Evolutionary conservation across 2,797 vertebrate genomes (phyloP).

Genomic region (Coilia nasus): DNA sequence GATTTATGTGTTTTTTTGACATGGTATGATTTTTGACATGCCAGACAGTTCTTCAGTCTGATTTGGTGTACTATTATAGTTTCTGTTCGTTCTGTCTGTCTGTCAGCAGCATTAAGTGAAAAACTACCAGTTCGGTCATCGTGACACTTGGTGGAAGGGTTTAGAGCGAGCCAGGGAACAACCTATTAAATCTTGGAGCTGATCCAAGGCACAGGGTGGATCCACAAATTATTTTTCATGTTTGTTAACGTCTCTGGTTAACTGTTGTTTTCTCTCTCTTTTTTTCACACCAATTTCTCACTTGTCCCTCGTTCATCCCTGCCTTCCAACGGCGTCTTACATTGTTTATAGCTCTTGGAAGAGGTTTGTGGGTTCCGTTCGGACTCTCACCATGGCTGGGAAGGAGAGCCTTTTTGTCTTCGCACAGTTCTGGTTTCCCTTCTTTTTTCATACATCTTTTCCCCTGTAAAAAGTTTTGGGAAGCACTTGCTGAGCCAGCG

Average conservation of each 20-base stretch:
- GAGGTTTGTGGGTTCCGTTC: conserved; percentile 16
- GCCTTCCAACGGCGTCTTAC: not conserved
- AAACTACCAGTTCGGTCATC: not conserved
- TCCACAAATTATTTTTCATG: not conserved
- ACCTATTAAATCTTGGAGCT: not conserved
- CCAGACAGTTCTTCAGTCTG: not conserved
- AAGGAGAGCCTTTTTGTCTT: conserved; percentile 27
- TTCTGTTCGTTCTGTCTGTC: not conserved
- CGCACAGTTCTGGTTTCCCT: conserved; percentile 7
- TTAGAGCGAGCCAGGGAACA: not conserved
- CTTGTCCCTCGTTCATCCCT: conserved; percentile 9
- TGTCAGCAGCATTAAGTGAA: not conserved
- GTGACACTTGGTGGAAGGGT: not conserved
- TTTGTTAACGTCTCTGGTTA: not conserved
- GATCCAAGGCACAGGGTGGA: not conserved
- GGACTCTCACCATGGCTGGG: conserved; percentile 19
- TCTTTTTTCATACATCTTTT: conserved; percentile 7
- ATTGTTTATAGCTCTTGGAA: conserved; percentile 45
- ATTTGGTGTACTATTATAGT: not conserved
- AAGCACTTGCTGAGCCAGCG: conserved; percentile 44
- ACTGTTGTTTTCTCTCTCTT: not conserved
- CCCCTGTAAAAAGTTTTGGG: conserved; percentile 31
- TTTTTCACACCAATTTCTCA: not conserved
- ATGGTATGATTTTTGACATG: not conserved
- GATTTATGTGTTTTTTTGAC: not conserved